Base-by-base conservation (phyloP, 2,797 vertebrate species). In the Onychomys torridus region DNA sequence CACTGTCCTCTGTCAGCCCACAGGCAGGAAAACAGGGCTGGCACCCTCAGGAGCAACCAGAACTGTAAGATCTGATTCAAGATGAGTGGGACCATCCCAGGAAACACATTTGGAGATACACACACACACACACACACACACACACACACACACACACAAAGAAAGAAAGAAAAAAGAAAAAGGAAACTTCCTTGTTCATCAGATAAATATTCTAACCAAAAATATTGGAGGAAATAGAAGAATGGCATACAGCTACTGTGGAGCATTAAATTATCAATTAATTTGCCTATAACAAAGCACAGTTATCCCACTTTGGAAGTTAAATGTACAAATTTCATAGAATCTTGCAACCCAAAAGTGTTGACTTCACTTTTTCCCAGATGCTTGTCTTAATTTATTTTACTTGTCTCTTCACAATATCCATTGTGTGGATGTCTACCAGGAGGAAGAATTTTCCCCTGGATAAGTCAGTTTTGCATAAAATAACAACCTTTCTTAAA, bases 211-310 rank as follows among this genome's bases (percentile, higher is more conserved):
- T 69, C 13, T 19, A 83, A 59, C 1, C 19, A 94, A 96, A 96
- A 95, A 43, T 76, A 83, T 34, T 92, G 75, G 43, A 55, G 37
- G 75, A 93, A 92, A 93, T 32, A 67, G 23, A 92, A 82, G 37
- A 77, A 0, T 14, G 43, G 29, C 19, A 10, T 0, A 17, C 17
- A n/a, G 69, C 25, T 59, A 90, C 69, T 82, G 13, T 59, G 73
- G 16, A 25, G 25, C 23, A 82, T 78, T 29, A 89, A 77, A 78
- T 82, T 12, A 27, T 21, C 78, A 82, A 91, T 89, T 46, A 78
- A 77, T 5, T 25, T 86, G 2, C 12, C n/a, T 86, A 94, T 92
- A 77, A 14, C 8, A 83, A 84, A 90, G 46, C 13, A 86, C 0
- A n/a, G 23, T 65, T 37, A 34, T 16, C 46, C 90, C 32, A 82